Base-by-base conservation (phyloP, 2,888 invertebrate genomes). In the Strigamia transsilvanica region DNA sequence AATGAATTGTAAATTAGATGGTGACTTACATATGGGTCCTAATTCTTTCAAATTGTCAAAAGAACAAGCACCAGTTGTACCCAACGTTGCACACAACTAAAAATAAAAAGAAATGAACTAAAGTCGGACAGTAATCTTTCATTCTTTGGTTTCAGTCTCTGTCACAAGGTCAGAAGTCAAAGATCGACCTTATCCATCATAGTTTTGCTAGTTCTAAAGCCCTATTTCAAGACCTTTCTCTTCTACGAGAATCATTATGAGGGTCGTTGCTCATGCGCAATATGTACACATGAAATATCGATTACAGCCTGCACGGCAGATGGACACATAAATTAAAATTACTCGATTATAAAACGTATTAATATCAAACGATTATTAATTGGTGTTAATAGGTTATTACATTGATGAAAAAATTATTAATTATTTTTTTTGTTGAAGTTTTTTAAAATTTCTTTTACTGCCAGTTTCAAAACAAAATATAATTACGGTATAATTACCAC, bases 1-100 rank as follows among this genome's bases (percentile, higher is more conserved):
- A 38, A 38, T 10, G 1, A 38, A n/a, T 34, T 34, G 34, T 38
- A 1, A 9, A 38, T 38, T 41, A 42, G 15, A n/a, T 56, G 9
- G n/a, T 18, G 15, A 87, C 90, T 91, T 87, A 91, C 93, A 93
- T 83, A 93, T 90, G 1, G 90, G 90, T 42, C 91, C 91, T 3
- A 91, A 87, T 85, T 90, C 90, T 86, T 92, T 92, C 10, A 99
- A 90, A 87, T 95, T 94, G 88, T 99, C 99, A 86, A 99, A 99
- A 2, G 98, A 93, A 87, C 99, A 99, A 21, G 97, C 94, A 0
- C 98, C 98, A 0, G 99, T 99, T 0, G 98, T 98, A 21, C 99
- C 99, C 38, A 99, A 89, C 6, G 98, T 98, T 21, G 94, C 96
- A 87, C 98, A 98, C 2, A 97, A 93, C 97, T 98, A 83, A 77